These are phyloP conservation scores for Dolichotis patagonum DNA, from an alignment of 2,113 vertebrate species.

Conservation along the genomic window DNA sequence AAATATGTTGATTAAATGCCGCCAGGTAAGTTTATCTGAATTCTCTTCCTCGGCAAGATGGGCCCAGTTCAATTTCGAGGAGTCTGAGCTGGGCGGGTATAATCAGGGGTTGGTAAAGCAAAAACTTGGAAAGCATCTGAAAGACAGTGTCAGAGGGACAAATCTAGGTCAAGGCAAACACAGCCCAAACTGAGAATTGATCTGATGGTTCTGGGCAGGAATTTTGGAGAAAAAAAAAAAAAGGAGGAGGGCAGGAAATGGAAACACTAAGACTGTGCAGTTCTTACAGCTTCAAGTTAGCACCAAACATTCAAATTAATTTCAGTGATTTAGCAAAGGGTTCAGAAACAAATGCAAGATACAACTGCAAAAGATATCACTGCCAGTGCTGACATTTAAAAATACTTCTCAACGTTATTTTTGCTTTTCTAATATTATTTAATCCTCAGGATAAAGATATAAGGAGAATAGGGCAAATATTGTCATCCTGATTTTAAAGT, in stretches of 20 bases:
- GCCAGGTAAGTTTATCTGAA: not conserved
- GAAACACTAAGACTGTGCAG: not conserved
- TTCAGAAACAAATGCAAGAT: not conserved
- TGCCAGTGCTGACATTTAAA: not conserved
- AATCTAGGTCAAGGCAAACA: not conserved
- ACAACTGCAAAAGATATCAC: not conserved
- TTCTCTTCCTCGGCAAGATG: not conserved
- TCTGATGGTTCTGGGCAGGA: not conserved
- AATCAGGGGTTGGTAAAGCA: not conserved
- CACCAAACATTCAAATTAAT: not conserved
- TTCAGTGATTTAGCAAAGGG: not conserved
- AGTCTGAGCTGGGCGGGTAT: not conserved
- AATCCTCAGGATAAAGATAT: not conserved
- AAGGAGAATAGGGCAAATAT: not conserved
- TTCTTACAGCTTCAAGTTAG: not conserved
- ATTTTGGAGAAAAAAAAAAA: not conserved
- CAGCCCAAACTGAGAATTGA: not conserved
- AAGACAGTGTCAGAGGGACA: not conserved
- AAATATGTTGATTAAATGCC: not conserved
- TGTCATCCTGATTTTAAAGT: not conserved
- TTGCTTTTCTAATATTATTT: not conserved
- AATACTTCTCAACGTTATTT: not conserved
- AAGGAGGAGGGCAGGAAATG: not conserved
- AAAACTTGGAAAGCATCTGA: not conserved
- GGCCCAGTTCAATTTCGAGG: not conserved